Conservation (phyloP, 2,113 vertebrate genomes). For the Lophius piscatorius region DNA sequence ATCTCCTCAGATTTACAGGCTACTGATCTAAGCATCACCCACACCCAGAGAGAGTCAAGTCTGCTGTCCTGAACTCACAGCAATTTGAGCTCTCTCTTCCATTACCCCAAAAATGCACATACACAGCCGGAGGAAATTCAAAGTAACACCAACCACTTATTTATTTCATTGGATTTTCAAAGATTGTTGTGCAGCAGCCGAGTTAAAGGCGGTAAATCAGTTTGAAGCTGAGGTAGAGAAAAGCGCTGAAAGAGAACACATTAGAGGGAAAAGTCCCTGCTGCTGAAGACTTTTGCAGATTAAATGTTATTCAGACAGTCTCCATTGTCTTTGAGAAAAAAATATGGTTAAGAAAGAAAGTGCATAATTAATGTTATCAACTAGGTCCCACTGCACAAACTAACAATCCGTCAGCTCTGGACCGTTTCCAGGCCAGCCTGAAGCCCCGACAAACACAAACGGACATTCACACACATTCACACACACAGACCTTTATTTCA, state of each 20-base stretch:
- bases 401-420: neutral
- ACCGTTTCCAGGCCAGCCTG: conserved; percentile 5
- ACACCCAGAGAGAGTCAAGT: conserved; percentile 18
- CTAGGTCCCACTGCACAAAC: neutral
- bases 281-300: conserved; percentile 24
- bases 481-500: neutral
- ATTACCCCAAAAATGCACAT: conserved; percentile 4
- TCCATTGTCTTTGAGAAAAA: neutral
- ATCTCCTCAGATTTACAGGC: conserved; percentile 54
- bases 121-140: conserved; percentile 7
- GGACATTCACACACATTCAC: neutral
- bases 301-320: neutral
- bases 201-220: conserved; percentile 13
- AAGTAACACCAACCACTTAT: conserved; percentile 1
- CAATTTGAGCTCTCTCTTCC: conserved; percentile 20
- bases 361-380: neutral
- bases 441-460: neutral
- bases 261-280: conserved; percentile 2
- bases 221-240: conserved; percentile 4
- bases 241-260: conserved; percentile 21
- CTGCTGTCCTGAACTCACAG: conserved; percentile 17
- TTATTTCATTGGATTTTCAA: neutral
- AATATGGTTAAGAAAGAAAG: conserved; percentile 1
- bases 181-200: conserved; percentile 11
- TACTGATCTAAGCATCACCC: conserved; percentile 46